A percentile compares a stretch with the other conserved stretches of the same genome.
These are phyloP conservation scores for Rhingia rostrata DNA, from an alignment of 2,888 invertebrate species.

Conservation along the genomic window DNA sequence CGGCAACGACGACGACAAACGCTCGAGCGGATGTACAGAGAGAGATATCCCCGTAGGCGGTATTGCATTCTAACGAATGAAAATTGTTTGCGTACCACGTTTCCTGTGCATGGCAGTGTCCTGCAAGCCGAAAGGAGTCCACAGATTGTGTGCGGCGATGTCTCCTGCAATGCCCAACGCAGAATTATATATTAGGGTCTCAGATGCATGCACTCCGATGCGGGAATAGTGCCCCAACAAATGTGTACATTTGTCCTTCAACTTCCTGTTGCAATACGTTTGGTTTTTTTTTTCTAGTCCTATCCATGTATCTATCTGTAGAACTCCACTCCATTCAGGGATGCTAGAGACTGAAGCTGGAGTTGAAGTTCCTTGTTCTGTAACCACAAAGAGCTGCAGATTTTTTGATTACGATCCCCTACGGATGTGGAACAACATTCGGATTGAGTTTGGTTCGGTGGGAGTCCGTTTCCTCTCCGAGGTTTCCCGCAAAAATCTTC, in stretches of 20 bases:
- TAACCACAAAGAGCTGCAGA: conserved; percentile 54
- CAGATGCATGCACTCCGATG: conserved; percentile 57
- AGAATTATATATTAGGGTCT: conserved; percentile 58
- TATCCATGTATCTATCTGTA: not conserved
- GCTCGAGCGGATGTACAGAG: conserved; percentile 59
- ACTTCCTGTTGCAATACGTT: conserved; percentile 65
- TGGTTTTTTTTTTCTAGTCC: not conserved
- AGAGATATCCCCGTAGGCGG: conserved; percentile 61
- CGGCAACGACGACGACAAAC: conserved; percentile 29
- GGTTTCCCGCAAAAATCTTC: not conserved
- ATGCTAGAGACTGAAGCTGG: conserved; percentile 1
- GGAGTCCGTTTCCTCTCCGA: conserved; percentile 5
- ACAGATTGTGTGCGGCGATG: conserved; percentile 6
- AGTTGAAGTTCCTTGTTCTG: conserved; percentile 28
- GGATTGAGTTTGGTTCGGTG: conserved; percentile 23
- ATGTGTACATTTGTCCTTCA: conserved; percentile 67
- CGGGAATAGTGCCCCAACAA: conserved; percentile 37
- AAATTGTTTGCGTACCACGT: conserved; percentile 70
- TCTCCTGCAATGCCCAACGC: conserved; percentile 50
- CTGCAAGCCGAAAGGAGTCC: conserved; percentile 12
- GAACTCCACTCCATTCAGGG: not conserved
- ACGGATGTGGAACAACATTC: conserved; percentile 55
- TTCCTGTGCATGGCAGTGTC: conserved; percentile 46
- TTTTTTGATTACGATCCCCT: conserved; percentile 69
- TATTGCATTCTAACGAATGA: conserved; percentile 67